phyloP scores from a whole-genome alignment of 2,113 vertebrate species.

The Maccullochella peelii region DNA sequence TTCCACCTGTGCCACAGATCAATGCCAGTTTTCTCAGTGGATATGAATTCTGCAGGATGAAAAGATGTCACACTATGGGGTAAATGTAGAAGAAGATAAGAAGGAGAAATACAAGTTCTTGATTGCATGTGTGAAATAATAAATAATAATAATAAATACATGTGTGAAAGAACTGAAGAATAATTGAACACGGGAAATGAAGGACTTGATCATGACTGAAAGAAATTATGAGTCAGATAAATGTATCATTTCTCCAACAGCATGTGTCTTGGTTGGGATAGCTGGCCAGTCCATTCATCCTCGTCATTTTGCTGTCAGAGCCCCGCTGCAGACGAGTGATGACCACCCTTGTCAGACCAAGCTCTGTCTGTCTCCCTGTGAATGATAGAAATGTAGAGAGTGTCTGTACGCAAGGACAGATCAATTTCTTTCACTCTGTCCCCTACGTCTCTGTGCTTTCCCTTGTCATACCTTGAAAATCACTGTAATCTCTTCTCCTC shows the following conservation, averaged over 20 bases:
- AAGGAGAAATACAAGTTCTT: not conserved
- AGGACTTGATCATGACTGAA: conserved; percentile 37
- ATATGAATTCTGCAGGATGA: conserved; percentile 8
- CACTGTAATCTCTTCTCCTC: conserved; percentile 51
- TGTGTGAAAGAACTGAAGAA: not conserved
- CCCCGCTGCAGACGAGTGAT: conserved; percentile 77
- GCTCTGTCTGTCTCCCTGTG: conserved; percentile 72
- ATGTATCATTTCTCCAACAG: conserved; percentile 57
- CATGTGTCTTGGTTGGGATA: conserved; percentile 60
- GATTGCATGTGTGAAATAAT: not conserved
- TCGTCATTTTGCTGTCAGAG: conserved; percentile 83
- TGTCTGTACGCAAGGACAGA: conserved; percentile 73
- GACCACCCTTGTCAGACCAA: conserved; percentile 75
- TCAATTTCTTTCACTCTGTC: conserved; percentile 76
- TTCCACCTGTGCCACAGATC: conserved; percentile 4
- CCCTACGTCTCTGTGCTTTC: conserved; percentile 58
- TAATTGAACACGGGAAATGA: not conserved
- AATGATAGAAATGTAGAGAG: conserved; percentile 80
- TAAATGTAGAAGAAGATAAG: too few relatives aligned
- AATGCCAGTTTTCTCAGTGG: not conserved
- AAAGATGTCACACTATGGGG: not conserved
- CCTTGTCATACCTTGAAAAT: conserved; percentile 61
- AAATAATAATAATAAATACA: not conserved
- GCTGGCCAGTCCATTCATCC: conserved; percentile 76
- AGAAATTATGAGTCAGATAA: conserved; percentile 59